These are phyloP conservation scores for Oreocharis arfaki DNA, from an alignment of 2,113 vertebrate species.

Conservation along the genomic window DNA sequence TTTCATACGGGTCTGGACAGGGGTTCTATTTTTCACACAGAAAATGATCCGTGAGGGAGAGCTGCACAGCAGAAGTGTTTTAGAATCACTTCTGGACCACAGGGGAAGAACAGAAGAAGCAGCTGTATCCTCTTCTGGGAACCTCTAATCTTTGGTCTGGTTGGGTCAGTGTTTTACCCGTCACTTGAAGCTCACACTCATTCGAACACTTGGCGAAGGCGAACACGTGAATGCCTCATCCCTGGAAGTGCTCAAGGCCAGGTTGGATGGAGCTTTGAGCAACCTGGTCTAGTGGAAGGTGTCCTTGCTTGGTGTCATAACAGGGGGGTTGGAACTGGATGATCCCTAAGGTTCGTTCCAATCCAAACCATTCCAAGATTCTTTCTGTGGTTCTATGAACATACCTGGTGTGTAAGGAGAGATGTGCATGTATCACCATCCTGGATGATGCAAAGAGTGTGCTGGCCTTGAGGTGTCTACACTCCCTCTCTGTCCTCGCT, in stretches of 20 bases:
- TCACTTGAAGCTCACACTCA: background rate
- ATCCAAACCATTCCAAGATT: background rate
- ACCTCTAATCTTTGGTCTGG: background rate
- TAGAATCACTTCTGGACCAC: background rate
- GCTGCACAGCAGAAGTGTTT: background rate
- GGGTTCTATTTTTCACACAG: background rate
- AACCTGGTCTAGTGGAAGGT: background rate
- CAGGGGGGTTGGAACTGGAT: background rate
- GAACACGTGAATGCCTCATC: background rate
- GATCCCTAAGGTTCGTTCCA: background rate
- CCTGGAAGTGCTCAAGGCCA: background rate
- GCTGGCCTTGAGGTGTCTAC: background rate
- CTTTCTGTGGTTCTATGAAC: background rate
- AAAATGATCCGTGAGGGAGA: background rate
- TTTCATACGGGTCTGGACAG: background rate
- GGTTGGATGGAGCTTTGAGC: background rate
- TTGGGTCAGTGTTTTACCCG: background rate
- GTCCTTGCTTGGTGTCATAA: background rate
- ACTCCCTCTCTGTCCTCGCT: background rate
- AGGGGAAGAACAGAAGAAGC: background rate
- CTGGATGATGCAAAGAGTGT: background rate
- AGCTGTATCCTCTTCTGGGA: background rate
- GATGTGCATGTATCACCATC: accelerated
- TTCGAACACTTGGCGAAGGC: background rate
- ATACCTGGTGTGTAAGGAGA: background rate